phyloP scores from a whole-genome alignment of 35 echinoderm and acorn worm genomes.

The Heliocidaris tuberculata region DNA sequence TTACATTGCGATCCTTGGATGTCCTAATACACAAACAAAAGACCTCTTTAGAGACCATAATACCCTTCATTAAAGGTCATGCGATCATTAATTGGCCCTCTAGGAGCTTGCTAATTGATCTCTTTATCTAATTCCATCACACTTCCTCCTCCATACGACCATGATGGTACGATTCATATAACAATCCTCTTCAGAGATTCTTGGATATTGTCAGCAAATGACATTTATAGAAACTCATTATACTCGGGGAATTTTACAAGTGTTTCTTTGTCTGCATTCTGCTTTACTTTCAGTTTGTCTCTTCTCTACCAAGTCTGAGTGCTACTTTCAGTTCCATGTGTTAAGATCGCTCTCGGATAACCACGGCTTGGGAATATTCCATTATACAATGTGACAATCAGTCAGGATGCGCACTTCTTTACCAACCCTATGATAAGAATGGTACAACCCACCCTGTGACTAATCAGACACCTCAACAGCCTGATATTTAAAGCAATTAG shows the following conservation, averaged over 20 bases:
- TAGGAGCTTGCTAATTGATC: neutral
- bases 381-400: neutral
- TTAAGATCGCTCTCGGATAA: neutral
- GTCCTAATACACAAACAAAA: neutral
- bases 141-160: neutral
- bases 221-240: neutral
- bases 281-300: neutral
- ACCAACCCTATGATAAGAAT: neutral
- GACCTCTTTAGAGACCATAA: neutral
- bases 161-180: neutral
- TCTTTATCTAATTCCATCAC: neutral
- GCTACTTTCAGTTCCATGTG: neutral
- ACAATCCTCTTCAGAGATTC: neutral
- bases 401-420: neutral
- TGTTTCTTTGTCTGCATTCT: neutral
- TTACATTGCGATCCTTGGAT: neutral
- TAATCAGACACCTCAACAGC: neutral
- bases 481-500: neutral
- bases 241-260: neutral
- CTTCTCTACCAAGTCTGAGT: neutral
- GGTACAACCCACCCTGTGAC: neutral
- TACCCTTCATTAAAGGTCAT: neutral
- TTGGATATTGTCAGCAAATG: neutral
- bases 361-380: neutral
- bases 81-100: neutral